Percentiles rank a stretch among this genome's conserved stretches.
Evolutionary conservation across 2,888 invertebrate species (phyloP).

Genomic region (Rhodophaea formosa): DNA sequence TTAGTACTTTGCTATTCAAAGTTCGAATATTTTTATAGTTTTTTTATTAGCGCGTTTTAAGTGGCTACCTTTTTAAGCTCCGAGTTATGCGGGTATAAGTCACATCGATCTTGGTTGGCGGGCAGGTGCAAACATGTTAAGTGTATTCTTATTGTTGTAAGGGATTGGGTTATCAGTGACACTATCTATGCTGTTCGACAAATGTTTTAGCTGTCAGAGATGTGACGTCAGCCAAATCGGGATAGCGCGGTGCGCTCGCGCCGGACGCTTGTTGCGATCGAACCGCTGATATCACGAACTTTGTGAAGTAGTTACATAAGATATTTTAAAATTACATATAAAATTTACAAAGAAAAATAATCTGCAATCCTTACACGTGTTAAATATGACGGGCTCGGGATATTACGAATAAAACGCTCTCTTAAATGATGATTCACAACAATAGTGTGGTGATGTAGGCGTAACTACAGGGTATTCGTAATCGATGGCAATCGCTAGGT

Average conservation of each 20-base stretch:
- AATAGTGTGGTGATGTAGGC: slow-evolving; percentile 4
- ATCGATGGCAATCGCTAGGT: slow-evolving; percentile 44
- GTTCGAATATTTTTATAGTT: slow-evolving; percentile 20
- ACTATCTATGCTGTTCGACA: slow-evolving; percentile 78
- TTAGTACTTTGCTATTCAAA: slow-evolving; percentile 7
- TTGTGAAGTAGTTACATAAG: slow-evolving; percentile 27
- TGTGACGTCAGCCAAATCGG: slow-evolving; percentile 78
- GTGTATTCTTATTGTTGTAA: slow-evolving; percentile 80
- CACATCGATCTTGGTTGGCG: slow-evolving; percentile 59
- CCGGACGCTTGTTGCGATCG: slow-evolving; percentile 51
- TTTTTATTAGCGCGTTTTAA: slow-evolving; percentile 34
- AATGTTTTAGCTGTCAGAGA: slow-evolving; percentile 79
- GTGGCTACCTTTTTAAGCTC: slow-evolving; percentile 34
- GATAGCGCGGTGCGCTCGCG: slow-evolving; percentile 51
- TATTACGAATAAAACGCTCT: slow-evolving; percentile 9
- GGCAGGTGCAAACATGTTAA: slow-evolving; percentile 81
- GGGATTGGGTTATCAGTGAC: slow-evolving; percentile 80
- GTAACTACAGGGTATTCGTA: slow-evolving; percentile 20
- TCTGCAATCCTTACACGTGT: not conserved
- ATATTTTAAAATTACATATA: slow-evolving; percentile 29
- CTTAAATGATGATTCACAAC: slow-evolving; percentile 3
- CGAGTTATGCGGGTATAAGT: slow-evolving; percentile 59
- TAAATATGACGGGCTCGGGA: not conserved
- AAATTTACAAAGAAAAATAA: slow-evolving; percentile 19
- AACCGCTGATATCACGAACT: slow-evolving; percentile 52